Percentiles rank a stretch among this genome's conserved stretches.
These are phyloP conservation scores for Rhagophthalmus giganteus DNA, from an alignment of 2,888 invertebrate genomes.

Conservation along the genomic window DNA sequence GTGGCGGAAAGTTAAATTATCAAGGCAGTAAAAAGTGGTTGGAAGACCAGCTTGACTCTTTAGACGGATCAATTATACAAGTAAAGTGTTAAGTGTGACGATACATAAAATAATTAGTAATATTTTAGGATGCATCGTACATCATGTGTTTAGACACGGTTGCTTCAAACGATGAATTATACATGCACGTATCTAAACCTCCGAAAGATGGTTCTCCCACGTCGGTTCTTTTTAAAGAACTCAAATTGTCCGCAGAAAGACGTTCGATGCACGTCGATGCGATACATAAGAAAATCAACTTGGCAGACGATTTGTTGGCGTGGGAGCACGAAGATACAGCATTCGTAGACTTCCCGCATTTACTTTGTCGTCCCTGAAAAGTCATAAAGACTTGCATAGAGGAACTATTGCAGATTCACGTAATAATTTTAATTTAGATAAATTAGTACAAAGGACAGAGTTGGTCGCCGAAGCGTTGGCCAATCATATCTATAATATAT, in stretches of 20 bases:
- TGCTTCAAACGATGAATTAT: conserved; percentile 66
- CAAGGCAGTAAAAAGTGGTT: conserved; percentile 96
- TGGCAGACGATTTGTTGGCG: conserved; percentile 86
- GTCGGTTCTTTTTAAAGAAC: conserved; percentile 66
- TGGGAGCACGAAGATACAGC: conserved; percentile 99
- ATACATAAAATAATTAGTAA: no score
- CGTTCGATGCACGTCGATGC: conserved; percentile 61
- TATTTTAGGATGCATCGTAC: conserved; percentile 82
- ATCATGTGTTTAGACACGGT: conserved; percentile 88
- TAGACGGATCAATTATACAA: conserved; percentile 71
- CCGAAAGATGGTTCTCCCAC: conserved; percentile 84
- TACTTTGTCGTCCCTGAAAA: conserved; percentile 81
- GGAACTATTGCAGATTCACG: conserved; percentile 67
- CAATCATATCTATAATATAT: conserved; percentile 76
- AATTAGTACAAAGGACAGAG: conserved; percentile 69
- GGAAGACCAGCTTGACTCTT: conserved; percentile 85
- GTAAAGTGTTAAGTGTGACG: no score
- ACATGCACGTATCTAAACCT: conserved; percentile 95
- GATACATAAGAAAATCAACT: conserved; percentile 94
- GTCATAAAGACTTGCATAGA: conserved; percentile 65
- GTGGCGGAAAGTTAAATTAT: conserved; percentile 91
- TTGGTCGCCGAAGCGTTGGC: conserved; percentile 83
- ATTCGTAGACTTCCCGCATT: conserved; percentile 89
- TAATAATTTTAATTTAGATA: conserved; percentile 61
- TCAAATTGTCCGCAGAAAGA: conserved; percentile 59